Evolutionary conservation across 2,888 invertebrate species (phyloP), one percentile per base, ranked within the genome.

Genomic region (Scrobipalpa atriplicella): DNA sequence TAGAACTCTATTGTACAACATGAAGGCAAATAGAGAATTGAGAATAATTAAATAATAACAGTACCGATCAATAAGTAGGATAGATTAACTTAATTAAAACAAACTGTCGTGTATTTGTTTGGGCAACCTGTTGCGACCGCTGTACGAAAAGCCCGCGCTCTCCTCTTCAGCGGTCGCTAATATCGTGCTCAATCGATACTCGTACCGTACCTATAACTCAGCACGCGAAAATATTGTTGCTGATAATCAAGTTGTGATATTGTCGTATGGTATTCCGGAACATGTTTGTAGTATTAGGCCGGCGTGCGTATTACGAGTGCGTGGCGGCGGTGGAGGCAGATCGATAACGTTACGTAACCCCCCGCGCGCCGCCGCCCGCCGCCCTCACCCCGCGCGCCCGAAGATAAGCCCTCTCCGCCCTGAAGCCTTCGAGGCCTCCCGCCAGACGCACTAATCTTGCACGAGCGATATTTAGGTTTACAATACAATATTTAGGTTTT

Each of bases 391-490:
- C 43, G 68, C 21, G 18, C 54, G 56, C 56, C 21, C 56, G 56
- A 21, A 47, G 47, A 47, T 47, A 47, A 47, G 56, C 56, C 56
- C 5, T 11, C 29, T 29, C 29, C 29, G 29, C 29, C 29, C 29
- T 29, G 29, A 29, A 29, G 29, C 29, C 29, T 29, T 29, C 29
- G 29, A 29, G 29, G 29, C 29, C 29, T 29, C 5, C 18, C 68
- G 71, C 68, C 68, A 70, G 70, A 8, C 62, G 70, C 38, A 13
- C 18, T 70, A 63, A 67, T 70, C 65, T 75, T 47, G n/a, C 47
- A 47, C 16, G 16, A 71, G 71, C 62, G 52, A n/a, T n/a, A n/a
- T n/a, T n/a, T n/a, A n/a, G n/a, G n/a, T n/a, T n/a, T n/a, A n/a
- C n/a, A n/a, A n/a, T 9, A 41, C 11, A 21, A 66, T 65, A 29